Conservation (phyloP, 2,113 vertebrate species). For the Pterocles gutturalis region DNA sequence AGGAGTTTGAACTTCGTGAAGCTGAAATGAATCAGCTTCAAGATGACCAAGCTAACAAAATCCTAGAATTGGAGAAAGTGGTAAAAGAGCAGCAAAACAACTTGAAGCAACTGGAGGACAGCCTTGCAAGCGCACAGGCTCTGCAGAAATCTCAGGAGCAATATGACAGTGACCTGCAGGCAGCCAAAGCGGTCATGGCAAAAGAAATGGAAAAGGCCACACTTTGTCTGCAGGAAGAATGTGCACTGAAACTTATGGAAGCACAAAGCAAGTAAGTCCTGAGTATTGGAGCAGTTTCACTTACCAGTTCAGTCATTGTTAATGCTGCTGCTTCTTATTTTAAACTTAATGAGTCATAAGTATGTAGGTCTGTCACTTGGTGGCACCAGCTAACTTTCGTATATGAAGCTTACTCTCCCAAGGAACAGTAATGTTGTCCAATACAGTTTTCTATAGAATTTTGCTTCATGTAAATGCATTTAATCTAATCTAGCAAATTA, state of each 20-base stretch:
- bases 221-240: slow-evolving; percentile 71
- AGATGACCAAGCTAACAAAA: slow-evolving; percentile 71
- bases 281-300: not conserved
- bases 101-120: slow-evolving; percentile 78
- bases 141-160: slow-evolving; percentile 59
- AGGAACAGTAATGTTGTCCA: not conserved
- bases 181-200: slow-evolving; percentile 62
- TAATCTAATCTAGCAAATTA: not conserved
- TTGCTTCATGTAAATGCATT: not conserved
- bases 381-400: not conserved
- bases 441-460: not conserved
- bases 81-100: slow-evolving; percentile 79
- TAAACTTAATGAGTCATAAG: not conserved
- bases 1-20: slow-evolving; percentile 69
- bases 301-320: not conserved
- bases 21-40: slow-evolving; percentile 64
- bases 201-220: slow-evolving; percentile 75
- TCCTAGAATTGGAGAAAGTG: slow-evolving; percentile 74
- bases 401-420: not conserved
- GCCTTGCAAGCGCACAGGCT: slow-evolving; percentile 65
- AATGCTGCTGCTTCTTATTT: not conserved
- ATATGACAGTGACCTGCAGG: slow-evolving; percentile 66
- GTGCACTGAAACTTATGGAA: slow-evolving; percentile 73
- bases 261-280: slow-evolving; percentile 80
- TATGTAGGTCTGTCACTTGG: not conserved